phyloP scores from a whole-genome alignment of 1,140 invertebrate species.

The Tigriopus japonicus region DNA sequence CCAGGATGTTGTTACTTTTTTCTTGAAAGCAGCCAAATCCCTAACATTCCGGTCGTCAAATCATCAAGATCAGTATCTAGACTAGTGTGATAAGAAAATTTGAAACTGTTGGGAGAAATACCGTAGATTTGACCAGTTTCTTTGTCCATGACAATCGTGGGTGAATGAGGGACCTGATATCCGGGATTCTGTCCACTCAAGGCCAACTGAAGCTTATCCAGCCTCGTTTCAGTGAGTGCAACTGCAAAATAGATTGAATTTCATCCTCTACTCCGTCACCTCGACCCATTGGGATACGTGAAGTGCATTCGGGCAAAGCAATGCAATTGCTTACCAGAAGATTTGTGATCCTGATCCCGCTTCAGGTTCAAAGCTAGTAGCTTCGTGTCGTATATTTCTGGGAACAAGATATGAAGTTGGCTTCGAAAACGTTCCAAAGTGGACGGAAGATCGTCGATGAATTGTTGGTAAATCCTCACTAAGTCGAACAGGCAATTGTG shows the following conservation, averaged over 20 bases:
- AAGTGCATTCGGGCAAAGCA: not conserved
- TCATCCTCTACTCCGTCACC: conserved; percentile 14
- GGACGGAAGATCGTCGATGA: conserved; percentile 35
- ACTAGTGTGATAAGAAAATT: not conserved
- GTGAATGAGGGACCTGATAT: conserved; percentile 23
- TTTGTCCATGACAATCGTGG: conserved; percentile 17
- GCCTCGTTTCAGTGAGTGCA: conserved; percentile 13
- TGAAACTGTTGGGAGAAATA: conserved; percentile 1
- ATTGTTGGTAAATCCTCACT: conserved; percentile 47
- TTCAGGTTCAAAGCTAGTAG: conserved; percentile 34
- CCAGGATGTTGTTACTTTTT: too few relatives aligned
- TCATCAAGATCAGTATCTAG: conserved; percentile 7
- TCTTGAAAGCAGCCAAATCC: conserved; percentile 19
- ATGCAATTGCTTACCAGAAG: not conserved
- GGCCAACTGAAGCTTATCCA: conserved; percentile 5
- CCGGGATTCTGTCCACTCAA: conserved; percentile 26
- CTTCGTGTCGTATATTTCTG: conserved; percentile 50
- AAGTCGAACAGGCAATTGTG: conserved; percentile 53
- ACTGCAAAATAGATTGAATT: not conserved
- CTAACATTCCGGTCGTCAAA: conserved; percentile 17
- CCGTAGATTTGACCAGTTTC: conserved; percentile 10
- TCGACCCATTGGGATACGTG: not conserved
- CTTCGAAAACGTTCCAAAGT: conserved; percentile 43
- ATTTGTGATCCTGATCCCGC: conserved; percentile 20
- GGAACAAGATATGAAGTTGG: conserved; percentile 40